Percentiles rank a stretch among this genome's conserved stretches.
phyloP scores from a whole-genome alignment of 2,113 vertebrate genomes.

The Cyphomyrus plagiostoma region DNA sequence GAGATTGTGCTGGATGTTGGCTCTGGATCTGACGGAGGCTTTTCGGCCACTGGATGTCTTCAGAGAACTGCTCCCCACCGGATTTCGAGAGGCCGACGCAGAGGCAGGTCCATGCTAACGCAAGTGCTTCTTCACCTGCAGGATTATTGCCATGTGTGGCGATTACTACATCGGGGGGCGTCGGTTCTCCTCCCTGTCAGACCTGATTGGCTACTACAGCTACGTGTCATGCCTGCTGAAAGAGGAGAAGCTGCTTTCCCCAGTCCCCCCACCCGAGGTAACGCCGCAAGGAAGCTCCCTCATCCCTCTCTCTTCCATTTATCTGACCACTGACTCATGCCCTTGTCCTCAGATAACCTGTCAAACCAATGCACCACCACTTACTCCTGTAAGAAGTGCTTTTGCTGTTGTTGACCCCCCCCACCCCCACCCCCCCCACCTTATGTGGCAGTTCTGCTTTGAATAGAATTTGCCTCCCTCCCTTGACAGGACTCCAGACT shows the following conservation, averaged over 20 bases:
- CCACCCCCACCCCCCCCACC: neutral
- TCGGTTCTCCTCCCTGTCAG: conserved; percentile 92
- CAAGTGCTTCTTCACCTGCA: conserved; percentile 34
- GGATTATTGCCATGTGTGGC: conserved; percentile 99
- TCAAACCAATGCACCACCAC: neutral
- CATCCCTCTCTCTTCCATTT: neutral
- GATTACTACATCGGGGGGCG: conserved; percentile 98
- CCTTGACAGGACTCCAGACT: neutral
- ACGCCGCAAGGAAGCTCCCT: conserved; percentile 22
- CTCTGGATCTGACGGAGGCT: neutral
- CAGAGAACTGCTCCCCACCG: neutral
- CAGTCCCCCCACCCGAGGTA: conserved; percentile 95
- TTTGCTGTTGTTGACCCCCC: neutral
- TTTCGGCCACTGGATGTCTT: neutral
- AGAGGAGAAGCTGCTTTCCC: conserved; percentile 93
- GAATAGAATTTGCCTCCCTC: neutral
- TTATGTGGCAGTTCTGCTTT: neutral
- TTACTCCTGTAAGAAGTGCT: neutral
- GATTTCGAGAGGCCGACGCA: neutral
- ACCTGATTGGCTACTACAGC: conserved; percentile 97
- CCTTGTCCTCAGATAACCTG: neutral
- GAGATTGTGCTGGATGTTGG: neutral
- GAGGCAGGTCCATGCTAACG: neutral
- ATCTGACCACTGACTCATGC: neutral
- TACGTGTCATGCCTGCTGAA: conserved; percentile 97